Evolutionary conservation across 2,888 invertebrate species (phyloP).

Genomic region (Eupelmus urozonus): DNA sequence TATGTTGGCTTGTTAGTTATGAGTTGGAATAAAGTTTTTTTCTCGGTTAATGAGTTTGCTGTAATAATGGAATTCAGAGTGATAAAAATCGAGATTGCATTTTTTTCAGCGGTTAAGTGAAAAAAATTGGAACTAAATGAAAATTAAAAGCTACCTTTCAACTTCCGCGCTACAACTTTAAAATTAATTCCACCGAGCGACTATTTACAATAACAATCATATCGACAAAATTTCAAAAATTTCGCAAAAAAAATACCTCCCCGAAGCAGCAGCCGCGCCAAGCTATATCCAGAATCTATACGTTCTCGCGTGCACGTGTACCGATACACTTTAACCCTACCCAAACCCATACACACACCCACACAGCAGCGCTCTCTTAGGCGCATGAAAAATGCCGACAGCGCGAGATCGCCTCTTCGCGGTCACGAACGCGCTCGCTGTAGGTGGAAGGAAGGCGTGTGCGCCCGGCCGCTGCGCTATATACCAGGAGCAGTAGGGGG

Average conservation of each 20-base stretch:
- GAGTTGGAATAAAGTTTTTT: too few relatives aligned
- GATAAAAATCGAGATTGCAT: too few relatives aligned
- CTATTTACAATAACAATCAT: too few relatives aligned
- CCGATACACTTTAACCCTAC: not conserved
- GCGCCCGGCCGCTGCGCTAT: not conserved
- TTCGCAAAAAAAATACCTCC: too few relatives aligned
- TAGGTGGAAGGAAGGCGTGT: too few relatives aligned
- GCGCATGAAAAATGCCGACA: slow-evolving; percentile 46
- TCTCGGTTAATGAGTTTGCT: too few relatives aligned
- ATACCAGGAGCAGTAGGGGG: not conserved
- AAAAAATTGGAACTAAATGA: too few relatives aligned
- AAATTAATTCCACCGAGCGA: too few relatives aligned
- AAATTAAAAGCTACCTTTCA: too few relatives aligned
- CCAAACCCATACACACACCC: not conserved
- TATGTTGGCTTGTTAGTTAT: not conserved
- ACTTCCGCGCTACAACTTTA: not conserved
- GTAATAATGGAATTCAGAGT: too few relatives aligned
- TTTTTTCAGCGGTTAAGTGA: too few relatives aligned
- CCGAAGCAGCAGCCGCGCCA: not conserved
- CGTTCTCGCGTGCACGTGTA: not conserved
- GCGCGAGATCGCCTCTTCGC: slow-evolving; percentile 50
- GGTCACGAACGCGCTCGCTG: slow-evolving; percentile 43
- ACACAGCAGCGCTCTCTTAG: not conserved
- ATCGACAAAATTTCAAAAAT: too few relatives aligned
- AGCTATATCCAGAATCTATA: not conserved